Base-by-base conservation (phyloP, 2,888 invertebrate species). In the Calliscelio sp. region DNA sequence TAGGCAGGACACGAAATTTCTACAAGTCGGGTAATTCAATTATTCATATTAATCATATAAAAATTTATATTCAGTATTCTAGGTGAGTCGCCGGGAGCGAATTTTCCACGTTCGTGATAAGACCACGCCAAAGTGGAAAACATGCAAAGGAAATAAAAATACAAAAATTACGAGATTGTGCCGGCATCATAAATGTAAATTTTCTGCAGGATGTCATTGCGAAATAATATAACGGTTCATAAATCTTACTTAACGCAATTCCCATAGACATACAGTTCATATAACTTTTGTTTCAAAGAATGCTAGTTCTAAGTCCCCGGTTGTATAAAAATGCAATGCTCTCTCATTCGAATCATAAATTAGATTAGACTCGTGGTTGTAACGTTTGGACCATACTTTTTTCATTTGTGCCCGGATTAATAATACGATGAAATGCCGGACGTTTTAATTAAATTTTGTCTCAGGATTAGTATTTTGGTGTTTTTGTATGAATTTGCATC, bases 401-500 rank as follows among this genome's bases (percentile, higher is more conserved):
- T 41, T 3, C 11, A 46, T 38, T 77, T 66, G 66, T 66, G 46
- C 25, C 5, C 32, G 59, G 41, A 61, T 79, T 71, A 71, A 71
- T 71, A 71, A 51, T 41, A 70, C 53, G 71, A 41, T 41, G 70
- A 71, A 79, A 79, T 49, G 53, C 32, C 22, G 61, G 63, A 44
- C 22, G 71, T 22, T 79, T 79, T 79, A 79, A 79, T 79, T 79
- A 79, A 79, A 71, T 63, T 79, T 71, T 53, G 70, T 70, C 79
- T 53, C 51, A 44, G 79, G 46, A 79, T 79, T 80, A 80, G 41
- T 73, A 65, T 80, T 80, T 80, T 59, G 59, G 11, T 73, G 80
- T 80, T 73, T 80, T 80, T 73, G 80, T 80, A 57, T 73, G 80
- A 55, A 66, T 74, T 66, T 59, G 74, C 73, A 74, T 81, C 51